These are phyloP conservation scores for Brachionichthys hirsutus DNA, from an alignment of 2,113 vertebrate species.

Conservation along the genomic window DNA sequence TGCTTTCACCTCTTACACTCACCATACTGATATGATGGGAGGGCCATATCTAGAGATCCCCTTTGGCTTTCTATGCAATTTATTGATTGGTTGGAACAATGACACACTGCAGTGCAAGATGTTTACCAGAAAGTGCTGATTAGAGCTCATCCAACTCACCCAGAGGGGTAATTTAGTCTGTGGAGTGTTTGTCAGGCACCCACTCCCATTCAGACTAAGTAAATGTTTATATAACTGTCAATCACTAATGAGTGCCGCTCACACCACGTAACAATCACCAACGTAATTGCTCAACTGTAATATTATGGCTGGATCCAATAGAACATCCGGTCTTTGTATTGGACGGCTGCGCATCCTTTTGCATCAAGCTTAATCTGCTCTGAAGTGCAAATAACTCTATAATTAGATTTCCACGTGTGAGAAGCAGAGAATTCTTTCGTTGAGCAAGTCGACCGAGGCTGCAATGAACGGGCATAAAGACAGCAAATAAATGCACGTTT, in stretches of 20 bases:
- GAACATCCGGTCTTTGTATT: constrained; percentile 43
- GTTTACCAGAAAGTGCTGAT: constrained; percentile 44
- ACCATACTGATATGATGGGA: constrained; percentile 29
- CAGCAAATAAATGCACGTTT: constrained; percentile 41
- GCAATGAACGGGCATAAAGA: constrained; percentile 44
- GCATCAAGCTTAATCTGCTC: constrained; percentile 41
- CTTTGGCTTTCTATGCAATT: constrained; percentile 4
- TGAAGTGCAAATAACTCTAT: constrained; percentile 73
- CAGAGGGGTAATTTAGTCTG: constrained; percentile 45
- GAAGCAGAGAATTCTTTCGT: constrained; percentile 43
- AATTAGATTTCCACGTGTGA: constrained; percentile 67
- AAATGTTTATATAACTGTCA: constrained; percentile 56
- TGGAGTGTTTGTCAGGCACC: constrained; percentile 45
- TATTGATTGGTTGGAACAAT: constrained; percentile 37
- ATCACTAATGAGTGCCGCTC: constrained; percentile 35
- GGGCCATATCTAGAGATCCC: constrained; percentile 9
- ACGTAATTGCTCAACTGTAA: constrained; percentile 34
- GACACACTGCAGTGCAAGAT: constrained; percentile 23
- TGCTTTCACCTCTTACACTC: constrained; percentile 35
- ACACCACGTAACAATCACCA: constrained; percentile 17
- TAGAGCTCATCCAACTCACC: constrained; percentile 43
- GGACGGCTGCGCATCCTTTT: constrained; percentile 38
- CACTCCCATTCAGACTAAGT: constrained; percentile 37
- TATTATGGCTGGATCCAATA: constrained; percentile 34
- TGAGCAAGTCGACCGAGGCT: constrained; percentile 40